These are phyloP conservation scores for Danionella cerebrum DNA, from an alignment of 2,113 vertebrate genomes.

Conservation along the genomic window DNA sequence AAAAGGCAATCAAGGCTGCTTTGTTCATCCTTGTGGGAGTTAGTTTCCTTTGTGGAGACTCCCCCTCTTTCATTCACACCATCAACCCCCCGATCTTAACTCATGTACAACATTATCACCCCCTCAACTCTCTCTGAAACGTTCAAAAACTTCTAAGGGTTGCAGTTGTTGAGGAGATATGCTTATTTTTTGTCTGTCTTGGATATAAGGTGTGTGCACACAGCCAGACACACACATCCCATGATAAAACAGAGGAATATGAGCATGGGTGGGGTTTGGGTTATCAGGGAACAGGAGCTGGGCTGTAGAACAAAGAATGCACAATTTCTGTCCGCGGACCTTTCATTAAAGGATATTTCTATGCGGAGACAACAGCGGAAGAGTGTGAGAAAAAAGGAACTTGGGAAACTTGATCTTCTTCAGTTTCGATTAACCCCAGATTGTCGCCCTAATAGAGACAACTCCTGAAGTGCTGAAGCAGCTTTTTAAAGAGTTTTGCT, in stretches of 20 bases:
- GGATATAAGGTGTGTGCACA: neutral
- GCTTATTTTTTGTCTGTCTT: neutral
- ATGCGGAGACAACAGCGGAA: conserved; percentile 32
- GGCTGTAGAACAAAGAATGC: conserved; percentile 48
- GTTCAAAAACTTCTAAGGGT: neutral
- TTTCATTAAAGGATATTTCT: conserved; percentile 43
- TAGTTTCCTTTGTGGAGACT: conserved; percentile 9
- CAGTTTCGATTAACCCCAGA: neutral
- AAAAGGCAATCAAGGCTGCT: neutral
- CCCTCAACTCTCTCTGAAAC: neutral
- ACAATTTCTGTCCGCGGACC: conserved; percentile 20
- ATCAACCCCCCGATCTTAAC: neutral
- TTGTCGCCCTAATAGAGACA: neutral
- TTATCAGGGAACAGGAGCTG: conserved; percentile 38
- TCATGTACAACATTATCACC: neutral
- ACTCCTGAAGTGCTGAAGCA: neutral
- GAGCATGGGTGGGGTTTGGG: conserved; percentile 56
- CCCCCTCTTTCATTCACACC: neutral
- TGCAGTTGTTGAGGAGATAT: neutral
- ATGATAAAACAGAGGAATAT: conserved; percentile 42
- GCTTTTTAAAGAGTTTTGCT: neutral
- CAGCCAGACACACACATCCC: conserved; percentile 14
- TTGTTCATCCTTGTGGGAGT: neutral
- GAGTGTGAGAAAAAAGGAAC: conserved; percentile 33
- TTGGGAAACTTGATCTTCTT: neutral